These are phyloP conservation scores for human (Homo sapiens) DNA, from an alignment of 2,113 vertebrate species.

Conservation along the genomic window DNA sequence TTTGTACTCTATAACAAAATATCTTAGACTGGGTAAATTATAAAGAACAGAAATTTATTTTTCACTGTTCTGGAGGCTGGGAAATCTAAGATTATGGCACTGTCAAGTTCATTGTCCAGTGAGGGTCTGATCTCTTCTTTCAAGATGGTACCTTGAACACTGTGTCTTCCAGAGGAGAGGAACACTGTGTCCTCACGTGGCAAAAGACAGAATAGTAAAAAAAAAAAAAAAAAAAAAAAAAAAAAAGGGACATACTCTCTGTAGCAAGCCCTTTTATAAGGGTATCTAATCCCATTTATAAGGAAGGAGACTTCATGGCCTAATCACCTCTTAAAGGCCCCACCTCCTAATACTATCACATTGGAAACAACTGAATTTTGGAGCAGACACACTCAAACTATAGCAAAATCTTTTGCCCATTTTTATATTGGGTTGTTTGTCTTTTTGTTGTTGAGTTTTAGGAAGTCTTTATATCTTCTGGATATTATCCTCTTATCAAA, in stretches of 20 bases:
- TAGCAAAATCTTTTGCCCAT: not conserved
- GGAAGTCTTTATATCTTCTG: not conserved
- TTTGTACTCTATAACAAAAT: not conserved
- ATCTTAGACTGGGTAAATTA: not conserved
- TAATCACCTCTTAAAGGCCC: not conserved
- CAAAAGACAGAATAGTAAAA: not conserved
- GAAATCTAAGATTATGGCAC: not conserved
- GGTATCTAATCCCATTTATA: not conserved
- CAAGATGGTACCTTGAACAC: not conserved
- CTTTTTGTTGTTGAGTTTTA: not conserved
- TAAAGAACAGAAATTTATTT: not conserved
- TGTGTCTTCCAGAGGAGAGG: not conserved
- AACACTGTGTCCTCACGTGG: not conserved
- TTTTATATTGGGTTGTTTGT: not conserved
- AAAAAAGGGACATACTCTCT: not conserved
- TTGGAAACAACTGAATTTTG: not conserved
- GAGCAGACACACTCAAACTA: not conserved
- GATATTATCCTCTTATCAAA: not conserved
- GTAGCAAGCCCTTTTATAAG: not conserved
- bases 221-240: not conserved
- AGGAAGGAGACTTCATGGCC: not conserved
- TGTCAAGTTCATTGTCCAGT: not conserved
- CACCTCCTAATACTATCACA: not conserved
- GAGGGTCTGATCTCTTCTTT: not conserved
- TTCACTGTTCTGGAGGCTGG: not conserved